These are phyloP conservation scores for Cervus canadensis DNA, from an alignment of 2,113 vertebrate genomes.

Conservation along the genomic window DNA sequence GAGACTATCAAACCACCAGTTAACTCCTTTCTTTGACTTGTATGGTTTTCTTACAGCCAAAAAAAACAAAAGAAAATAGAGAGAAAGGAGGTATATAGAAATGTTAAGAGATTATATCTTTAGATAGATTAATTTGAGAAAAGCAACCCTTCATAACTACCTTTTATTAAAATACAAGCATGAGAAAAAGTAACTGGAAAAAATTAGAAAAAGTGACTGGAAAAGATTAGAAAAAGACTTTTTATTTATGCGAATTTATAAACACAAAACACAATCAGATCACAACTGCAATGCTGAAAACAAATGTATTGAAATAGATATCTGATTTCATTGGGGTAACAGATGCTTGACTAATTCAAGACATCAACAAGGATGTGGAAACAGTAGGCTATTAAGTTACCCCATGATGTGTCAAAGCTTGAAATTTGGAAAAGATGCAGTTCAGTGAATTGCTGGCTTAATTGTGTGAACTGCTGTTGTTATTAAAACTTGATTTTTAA, in stretches of 20 bases:
- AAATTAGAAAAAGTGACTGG: slow-evolving; percentile 17
- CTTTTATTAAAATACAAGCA: neutral
- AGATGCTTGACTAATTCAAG: slow-evolving; percentile 79
- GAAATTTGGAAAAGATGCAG: slow-evolving; percentile 67
- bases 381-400: slow-evolving; percentile 74
- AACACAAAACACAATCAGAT: slow-evolving; percentile 60
- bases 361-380: slow-evolving; percentile 75
- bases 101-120: neutral
- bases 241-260: slow-evolving; percentile 12
- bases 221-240: neutral
- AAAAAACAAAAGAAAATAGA: neutral
- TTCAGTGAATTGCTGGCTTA: slow-evolving; percentile 65
- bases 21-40: neutral
- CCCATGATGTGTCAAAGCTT: slow-evolving; percentile 67
- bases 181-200: neutral
- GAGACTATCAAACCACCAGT: neutral
- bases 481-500: slow-evolving; percentile 68
- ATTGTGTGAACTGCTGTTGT: slow-evolving; percentile 68
- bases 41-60: slow-evolving; percentile 3
- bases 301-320: slow-evolving; percentile 64
- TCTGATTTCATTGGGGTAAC: slow-evolving; percentile 68
- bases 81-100: slow-evolving; percentile 12
- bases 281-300: slow-evolving; percentile 55
- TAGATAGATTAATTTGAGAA: slow-evolving; percentile 33
- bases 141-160: neutral